Percentiles rank a stretch among this genome's conserved stretches.
Evolutionary conservation across 2,113 vertebrate genomes (phyloP).

Genomic region (Philantomba maxwellii): DNA sequence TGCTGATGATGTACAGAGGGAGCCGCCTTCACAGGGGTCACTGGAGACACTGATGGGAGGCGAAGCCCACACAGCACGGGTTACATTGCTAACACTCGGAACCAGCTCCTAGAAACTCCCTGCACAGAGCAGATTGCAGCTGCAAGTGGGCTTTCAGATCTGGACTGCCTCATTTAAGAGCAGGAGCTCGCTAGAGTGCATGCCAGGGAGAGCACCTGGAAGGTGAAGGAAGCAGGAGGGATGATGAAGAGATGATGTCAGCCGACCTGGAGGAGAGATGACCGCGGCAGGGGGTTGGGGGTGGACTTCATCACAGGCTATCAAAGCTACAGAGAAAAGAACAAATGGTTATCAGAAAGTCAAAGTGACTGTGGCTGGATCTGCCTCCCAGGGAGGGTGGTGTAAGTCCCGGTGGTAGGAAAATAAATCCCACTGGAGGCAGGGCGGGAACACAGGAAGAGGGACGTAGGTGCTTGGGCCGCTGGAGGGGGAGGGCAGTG

Average conservation of each 20-base stretch:
- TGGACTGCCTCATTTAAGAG: not conserved
- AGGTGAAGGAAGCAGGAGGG: not conserved
- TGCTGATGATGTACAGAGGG: fast-evolving
- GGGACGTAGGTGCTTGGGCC: too few species aligned
- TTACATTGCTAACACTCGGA: fast-evolving
- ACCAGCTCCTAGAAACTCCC: not conserved
- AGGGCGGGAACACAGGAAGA: too few species aligned
- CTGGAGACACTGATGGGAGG: fast-evolving
- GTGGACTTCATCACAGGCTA: not conserved
- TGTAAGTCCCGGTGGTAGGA: too few species aligned
- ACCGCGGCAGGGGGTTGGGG: fast-evolving
- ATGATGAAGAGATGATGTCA: not conserved
- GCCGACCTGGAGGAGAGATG: not conserved
- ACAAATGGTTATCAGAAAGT: not conserved
- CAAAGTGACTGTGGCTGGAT: not conserved
- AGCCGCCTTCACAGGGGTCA: fast-evolving
- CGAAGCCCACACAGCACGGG: not conserved
- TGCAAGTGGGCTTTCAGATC: fast-evolving
- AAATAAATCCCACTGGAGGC: too few species aligned
- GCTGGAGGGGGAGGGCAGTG: too few species aligned
- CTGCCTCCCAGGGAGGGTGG: not conserved
- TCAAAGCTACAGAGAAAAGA: not conserved
- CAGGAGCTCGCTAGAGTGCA: fast-evolving
- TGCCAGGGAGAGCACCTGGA: fast-evolving
- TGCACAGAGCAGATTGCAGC: fast-evolving